A percentile compares a stretch with the other conserved stretches of the same genome.
Evolutionary conservation across 2,113 vertebrate genomes (phyloP).

Genomic region (Colaptes auratus): DNA sequence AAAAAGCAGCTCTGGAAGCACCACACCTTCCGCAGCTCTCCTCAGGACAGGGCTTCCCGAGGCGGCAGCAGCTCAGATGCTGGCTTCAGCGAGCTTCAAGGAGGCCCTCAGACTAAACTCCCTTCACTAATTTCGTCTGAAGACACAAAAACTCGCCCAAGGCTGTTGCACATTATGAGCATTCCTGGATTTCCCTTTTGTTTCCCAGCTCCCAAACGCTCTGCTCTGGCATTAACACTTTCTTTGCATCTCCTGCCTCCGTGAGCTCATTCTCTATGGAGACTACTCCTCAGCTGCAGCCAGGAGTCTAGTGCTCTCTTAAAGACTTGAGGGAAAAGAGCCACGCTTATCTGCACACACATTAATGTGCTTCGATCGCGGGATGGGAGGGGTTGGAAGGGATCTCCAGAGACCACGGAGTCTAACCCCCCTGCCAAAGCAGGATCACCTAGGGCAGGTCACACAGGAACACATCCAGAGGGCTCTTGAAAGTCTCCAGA

Average conservation of each 20-base stretch:
- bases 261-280: not conserved
- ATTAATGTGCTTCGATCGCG: not conserved
- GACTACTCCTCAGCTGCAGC: not conserved
- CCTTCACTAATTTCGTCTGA: not conserved
- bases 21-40: not conserved
- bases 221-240: not conserved
- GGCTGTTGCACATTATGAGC: not conserved
- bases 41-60: not conserved
- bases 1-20: not conserved
- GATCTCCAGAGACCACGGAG: too few species aligned
- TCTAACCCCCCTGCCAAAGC: too few species aligned
- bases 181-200: constrained; percentile 7
- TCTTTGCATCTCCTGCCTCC: not conserved
- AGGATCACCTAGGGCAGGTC: too few species aligned
- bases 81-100: not conserved
- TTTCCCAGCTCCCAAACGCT: constrained; percentile 3
- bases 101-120: not conserved
- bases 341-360: not conserved
- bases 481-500: too few species aligned
- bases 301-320: not conserved
- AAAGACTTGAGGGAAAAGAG: not conserved
- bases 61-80: not conserved
- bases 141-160: constrained; percentile 9
- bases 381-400: too few species aligned
- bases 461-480: too few species aligned